A percentile compares a stretch with the other conserved stretches of the same genome.
Evolutionary conservation across 1,140 invertebrate genomes (phyloP).

Genomic region (Bombus waltoni): DNA sequence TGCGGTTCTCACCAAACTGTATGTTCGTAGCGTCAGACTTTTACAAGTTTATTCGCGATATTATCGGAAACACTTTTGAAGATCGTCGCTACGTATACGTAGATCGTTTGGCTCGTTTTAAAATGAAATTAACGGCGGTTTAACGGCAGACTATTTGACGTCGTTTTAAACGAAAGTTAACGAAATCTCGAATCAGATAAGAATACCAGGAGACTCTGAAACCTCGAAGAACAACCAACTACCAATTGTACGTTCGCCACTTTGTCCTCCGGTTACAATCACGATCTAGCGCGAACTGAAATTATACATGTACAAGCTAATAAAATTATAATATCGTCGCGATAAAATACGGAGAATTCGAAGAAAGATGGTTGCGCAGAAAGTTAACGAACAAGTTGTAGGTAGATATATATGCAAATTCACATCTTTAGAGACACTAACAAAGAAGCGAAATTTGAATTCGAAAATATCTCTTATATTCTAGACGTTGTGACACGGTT

Average conservation of each 20-base stretch:
- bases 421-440: neutral
- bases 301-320: neutral
- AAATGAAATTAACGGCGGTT: neutral
- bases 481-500: neutral
- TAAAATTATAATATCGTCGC: neutral
- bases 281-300: neutral
- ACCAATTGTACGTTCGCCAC: neutral
- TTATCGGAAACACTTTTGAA: neutral
- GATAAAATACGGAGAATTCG: neutral
- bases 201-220: neutral
- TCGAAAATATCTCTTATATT: neutral
- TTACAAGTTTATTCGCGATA: neutral
- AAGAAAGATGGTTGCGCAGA: neutral
- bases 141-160: neutral
- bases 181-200: conserved; percentile 8
- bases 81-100: neutral
- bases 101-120: neutral
- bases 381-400: neutral
- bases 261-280: neutral
- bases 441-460: neutral
- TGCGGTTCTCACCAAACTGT: neutral
- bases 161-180: neutral
- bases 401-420: no score
- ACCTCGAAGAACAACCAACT: neutral
- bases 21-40: neutral